phyloP scores from a whole-genome alignment of 2,888 invertebrate genomes.

The Tenthredo mesomela region DNA sequence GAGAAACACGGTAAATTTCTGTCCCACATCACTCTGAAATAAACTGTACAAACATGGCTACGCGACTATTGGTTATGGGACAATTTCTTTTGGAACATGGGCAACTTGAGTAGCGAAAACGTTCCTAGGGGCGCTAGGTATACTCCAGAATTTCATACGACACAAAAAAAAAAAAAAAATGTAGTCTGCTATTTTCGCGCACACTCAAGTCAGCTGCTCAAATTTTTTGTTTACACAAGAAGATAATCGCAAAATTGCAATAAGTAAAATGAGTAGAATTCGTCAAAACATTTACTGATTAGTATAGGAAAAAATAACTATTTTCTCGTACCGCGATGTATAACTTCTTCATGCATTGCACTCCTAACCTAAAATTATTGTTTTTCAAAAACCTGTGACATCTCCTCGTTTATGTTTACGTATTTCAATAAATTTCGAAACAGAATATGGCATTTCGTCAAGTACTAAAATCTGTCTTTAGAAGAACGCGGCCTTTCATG shows the following conservation, averaged over 20 bases:
- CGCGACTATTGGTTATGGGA: slow-evolving; percentile 6
- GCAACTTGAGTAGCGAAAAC: not conserved
- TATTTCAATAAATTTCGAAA: slow-evolving; percentile 40
- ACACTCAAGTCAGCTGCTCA: not conserved
- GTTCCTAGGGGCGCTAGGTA: not conserved
- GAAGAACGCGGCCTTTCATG: slow-evolving; percentile 58
- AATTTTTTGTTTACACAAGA: not conserved
- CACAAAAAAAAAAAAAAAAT: not conserved
- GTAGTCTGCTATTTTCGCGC: not conserved
- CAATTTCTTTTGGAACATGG: not conserved
- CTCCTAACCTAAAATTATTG: slow-evolving; percentile 29
- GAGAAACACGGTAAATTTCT: not conserved
- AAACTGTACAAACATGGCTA: slow-evolving; percentile 33
- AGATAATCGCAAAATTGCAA: not conserved
- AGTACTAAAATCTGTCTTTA: slow-evolving; percentile 58
- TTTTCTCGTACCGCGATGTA: not conserved
- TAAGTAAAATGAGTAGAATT: not conserved
- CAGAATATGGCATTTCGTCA: slow-evolving; percentile 58
- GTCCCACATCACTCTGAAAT: slow-evolving; percentile 16
- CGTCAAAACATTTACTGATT: not conserved
- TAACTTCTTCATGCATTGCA: not conserved
- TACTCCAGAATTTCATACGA: not conserved
- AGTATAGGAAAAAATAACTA: not conserved
- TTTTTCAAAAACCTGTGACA: not conserved
- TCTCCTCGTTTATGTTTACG: not conserved